A percentile compares a stretch with the other conserved stretches of the same genome.
phyloP scores from a whole-genome alignment of 1,140 invertebrate genomes.

The Drosophila biarmipes region DNA sequence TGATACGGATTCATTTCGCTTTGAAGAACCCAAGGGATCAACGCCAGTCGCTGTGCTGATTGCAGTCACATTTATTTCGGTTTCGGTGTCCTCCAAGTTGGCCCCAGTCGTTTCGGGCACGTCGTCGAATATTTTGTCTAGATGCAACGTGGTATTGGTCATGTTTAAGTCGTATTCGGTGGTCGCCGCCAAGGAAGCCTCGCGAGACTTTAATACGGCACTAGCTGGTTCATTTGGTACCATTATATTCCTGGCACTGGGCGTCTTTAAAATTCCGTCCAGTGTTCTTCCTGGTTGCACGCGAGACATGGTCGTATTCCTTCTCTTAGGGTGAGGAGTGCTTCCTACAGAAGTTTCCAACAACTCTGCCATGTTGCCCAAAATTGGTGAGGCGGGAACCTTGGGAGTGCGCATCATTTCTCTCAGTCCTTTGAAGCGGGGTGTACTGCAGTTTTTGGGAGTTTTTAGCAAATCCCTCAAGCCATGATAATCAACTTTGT shows the following conservation, averaged over 20 bases:
- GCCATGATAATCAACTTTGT: conserved; percentile 63
- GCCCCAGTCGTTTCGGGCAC: conserved; percentile 44
- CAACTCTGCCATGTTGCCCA: conserved; percentile 64
- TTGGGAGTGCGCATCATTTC: conserved; percentile 69
- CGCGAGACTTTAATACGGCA: conserved; percentile 50
- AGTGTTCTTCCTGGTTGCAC: conserved; percentile 18
- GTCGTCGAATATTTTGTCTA: conserved; percentile 74
- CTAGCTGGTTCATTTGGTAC: conserved; percentile 72
- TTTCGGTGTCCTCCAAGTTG: conserved; percentile 40
- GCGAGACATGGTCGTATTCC: conserved; percentile 2
- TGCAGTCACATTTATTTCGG: conserved; percentile 55
- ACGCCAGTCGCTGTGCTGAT: conserved; percentile 18
- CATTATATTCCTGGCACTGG: conserved; percentile 73
- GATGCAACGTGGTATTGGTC: conserved; percentile 39
- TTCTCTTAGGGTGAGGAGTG: conserved; percentile 3
- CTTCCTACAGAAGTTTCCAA: conserved; percentile 36
- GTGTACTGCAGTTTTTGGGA: conserved; percentile 69
- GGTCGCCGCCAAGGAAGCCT: conserved; percentile 14
- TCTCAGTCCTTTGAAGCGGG: conserved; percentile 61
- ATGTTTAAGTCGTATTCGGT: conserved; percentile 73
- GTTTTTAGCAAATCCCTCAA: conserved; percentile 63
- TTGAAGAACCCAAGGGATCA: conserved; percentile 40
- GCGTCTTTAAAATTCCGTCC: conserved; percentile 66
- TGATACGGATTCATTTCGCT: conserved; percentile 11
- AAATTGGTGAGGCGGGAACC: conserved; percentile 52